A percentile compares a stretch with the other conserved stretches of the same genome.
Conservation (phyloP, 1,140 invertebrate species). For the Calycopis cecrops region DNA sequence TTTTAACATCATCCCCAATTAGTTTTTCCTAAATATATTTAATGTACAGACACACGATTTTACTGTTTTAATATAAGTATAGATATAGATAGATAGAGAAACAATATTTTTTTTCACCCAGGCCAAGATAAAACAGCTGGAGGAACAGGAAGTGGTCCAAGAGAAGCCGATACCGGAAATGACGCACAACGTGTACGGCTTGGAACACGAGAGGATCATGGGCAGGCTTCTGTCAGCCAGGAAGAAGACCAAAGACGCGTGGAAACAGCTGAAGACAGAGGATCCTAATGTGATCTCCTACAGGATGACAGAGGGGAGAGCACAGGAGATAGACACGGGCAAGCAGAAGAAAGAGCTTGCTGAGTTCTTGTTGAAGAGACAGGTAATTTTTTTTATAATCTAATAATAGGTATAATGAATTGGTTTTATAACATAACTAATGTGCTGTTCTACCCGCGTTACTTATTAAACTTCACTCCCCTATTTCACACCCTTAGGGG, state of each 20-base stretch:
- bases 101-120: constrained; percentile 27
- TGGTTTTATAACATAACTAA: too few relatives aligned
- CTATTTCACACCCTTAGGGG: too few relatives aligned
- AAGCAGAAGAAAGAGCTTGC: constrained; percentile 53
- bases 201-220: constrained; percentile 81
- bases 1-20: too few relatives aligned
- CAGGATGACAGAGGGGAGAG: constrained; percentile 23
- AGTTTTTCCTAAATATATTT: too few relatives aligned
- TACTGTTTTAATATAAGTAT: too few relatives aligned
- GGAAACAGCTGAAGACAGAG: constrained; percentile 43
- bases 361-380: constrained; percentile 56
- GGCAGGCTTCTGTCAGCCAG: constrained; percentile 66
- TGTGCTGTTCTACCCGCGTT: too few relatives aligned
- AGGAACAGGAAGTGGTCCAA: constrained; percentile 42
- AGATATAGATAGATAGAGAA: not conserved
- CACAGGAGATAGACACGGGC: constrained; percentile 27
- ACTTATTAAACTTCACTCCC: too few relatives aligned
- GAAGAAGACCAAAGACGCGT: constrained; percentile 72
- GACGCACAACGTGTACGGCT: constrained; percentile 82
- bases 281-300: constrained; percentile 47
- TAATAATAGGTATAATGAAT: too few relatives aligned
- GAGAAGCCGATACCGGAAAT: constrained; percentile 76
- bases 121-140: constrained; percentile 69
- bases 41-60: too few relatives aligned
- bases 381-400: constrained; percentile 42